Evolutionary conservation across 2,888 invertebrate species (phyloP), one percentile per base, ranked within the genome.

Genomic region (Empis stercorea): DNA sequence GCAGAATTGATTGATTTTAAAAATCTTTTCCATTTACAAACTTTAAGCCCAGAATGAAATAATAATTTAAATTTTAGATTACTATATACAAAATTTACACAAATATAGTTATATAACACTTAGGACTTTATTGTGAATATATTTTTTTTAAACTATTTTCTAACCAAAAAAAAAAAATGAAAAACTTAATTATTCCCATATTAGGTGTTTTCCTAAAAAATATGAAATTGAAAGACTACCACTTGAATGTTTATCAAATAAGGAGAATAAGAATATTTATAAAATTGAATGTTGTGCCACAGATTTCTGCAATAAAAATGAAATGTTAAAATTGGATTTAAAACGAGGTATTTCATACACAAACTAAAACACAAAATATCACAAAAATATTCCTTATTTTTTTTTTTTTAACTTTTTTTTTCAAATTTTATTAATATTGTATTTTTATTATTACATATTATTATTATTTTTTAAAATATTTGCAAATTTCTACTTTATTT

Each of bases 221-320:
- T 69, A 66, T 62, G 65, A 68, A 47, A 61, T 68, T 57, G 63
- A 66, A 54, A 65, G 70, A 56, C 49, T 50, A n/a, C 70, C 70
- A 56, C 58, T 70, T 54, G 66, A 68, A 61, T 70, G 70, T 61
- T 64, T 67, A 56, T 60, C 66, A 54, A 65, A 60, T 60, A 64
- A 59, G 60, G 60, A 61, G 56, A 68, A 64, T 61, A 57, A 61
- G 56, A 56, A 66, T 58, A 53, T 61, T 54, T 69, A 59, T 66
- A 64, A 57, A 60, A 61, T 68, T 59, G 58, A 63, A 55, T 69
- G 70, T 66, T 69, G 69, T 63, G 60, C 59, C 54, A 61, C 58
- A 55, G 68, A 69, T 62, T 69, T 63, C 64, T 70, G 70, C 68
- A 70, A 70, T 63, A 67, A 65, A 59, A 62, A 68, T 57, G 64